Percentiles rank a stretch among this genome's conserved stretches.
phyloP scores from a whole-genome alignment of 2,888 invertebrate species.

The Chaetoderma sp. region DNA sequence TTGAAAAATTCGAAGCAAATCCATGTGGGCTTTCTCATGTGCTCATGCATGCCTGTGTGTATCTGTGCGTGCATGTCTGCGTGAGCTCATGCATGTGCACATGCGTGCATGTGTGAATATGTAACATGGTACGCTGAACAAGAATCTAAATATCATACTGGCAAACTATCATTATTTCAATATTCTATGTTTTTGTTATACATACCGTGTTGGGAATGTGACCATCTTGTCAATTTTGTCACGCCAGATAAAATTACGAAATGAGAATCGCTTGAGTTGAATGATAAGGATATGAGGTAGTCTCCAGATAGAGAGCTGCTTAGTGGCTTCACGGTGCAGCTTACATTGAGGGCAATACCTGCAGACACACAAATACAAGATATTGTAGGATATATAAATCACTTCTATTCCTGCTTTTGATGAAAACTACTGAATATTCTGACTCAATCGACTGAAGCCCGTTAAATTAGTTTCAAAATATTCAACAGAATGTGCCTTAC shows the following conservation, averaged over 20 bases:
- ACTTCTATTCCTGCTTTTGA: neutral
- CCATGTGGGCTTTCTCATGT: no score
- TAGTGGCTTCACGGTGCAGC: constrained; percentile 74
- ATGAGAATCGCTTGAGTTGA: constrained; percentile 75
- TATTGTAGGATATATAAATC: neutral
- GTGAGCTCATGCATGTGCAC: no score
- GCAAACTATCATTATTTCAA: no score
- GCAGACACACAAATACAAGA: constrained; percentile 10
- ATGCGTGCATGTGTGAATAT: no score
- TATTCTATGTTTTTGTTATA: neutral
- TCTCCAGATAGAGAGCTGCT: constrained; percentile 75
- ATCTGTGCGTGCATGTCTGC: no score
- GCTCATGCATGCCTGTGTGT: no score
- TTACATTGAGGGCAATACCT: constrained; percentile 74
- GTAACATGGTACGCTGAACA: no score
- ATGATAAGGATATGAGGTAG: constrained; percentile 74
- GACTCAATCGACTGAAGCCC: neutral
- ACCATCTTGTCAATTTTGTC: constrained; percentile 74
- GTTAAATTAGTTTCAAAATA: no score
- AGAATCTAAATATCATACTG: no score
- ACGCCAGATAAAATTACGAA: constrained; percentile 71
- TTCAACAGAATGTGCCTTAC: no score
- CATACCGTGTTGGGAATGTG: constrained; percentile 71
- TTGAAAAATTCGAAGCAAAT: no score
- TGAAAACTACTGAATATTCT: neutral